Conservation (phyloP, 2,888 invertebrate genomes). For the Eustalomyia histrio region DNA sequence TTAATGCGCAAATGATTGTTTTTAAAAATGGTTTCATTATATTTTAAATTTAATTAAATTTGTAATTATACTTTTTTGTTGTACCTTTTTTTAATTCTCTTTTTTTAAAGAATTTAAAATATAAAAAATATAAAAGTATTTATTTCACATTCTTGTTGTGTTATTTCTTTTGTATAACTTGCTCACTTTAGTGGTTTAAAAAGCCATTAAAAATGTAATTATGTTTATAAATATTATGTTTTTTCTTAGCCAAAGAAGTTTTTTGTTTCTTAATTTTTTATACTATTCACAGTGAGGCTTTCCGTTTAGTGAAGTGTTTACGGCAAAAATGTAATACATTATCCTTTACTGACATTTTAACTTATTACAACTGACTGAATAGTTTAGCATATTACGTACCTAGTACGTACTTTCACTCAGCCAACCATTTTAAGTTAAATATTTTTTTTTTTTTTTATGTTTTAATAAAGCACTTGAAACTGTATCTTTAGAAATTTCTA, state of each 20-base stretch:
- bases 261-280: constrained; percentile 26
- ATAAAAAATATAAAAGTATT: background rate
- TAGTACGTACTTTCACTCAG: background rate
- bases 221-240: constrained; percentile 76
- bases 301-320: constrained; percentile 20
- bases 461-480: background rate
- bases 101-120: background rate
- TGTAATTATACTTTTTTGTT: background rate
- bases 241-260: constrained; percentile 57
- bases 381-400: constrained; percentile 42
- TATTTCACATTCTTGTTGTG: background rate
- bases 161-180: background rate
- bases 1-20: background rate
- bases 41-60: background rate
- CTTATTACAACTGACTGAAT: constrained; percentile 33
- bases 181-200: constrained; percentile 73
- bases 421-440: background rate
- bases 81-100: background rate
- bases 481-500: background rate
- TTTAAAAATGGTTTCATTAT: background rate
- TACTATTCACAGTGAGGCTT: constrained; percentile 26
- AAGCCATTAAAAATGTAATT: constrained; percentile 78
- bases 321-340: constrained; percentile 45
- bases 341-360: constrained; percentile 49
- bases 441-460: background rate